These are phyloP conservation scores for Sebastes miniatus DNA, from an alignment of 2,797 vertebrate genomes.

Conservation along the genomic window DNA sequence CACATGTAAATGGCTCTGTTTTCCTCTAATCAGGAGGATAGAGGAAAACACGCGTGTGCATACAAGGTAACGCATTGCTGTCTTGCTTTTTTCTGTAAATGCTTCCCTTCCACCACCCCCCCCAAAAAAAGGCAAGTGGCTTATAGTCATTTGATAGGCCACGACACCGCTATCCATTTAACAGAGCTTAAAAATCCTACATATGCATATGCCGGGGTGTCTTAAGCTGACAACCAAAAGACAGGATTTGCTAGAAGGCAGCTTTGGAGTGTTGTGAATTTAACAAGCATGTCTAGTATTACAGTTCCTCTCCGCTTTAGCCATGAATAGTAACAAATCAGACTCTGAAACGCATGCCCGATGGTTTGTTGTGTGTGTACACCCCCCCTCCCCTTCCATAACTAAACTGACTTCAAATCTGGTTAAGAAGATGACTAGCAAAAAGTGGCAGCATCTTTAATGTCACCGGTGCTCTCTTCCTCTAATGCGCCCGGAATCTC, in stretches of 20 bases:
- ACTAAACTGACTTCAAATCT: slow-evolving; percentile 77
- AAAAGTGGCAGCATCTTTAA: slow-evolving; percentile 60
- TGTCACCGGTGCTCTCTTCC: slow-evolving; percentile 41
- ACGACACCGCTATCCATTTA: slow-evolving; percentile 85
- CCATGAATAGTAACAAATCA: slow-evolving; percentile 85
- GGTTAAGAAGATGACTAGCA: slow-evolving; percentile 76
- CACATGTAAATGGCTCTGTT: slow-evolving; percentile 61
- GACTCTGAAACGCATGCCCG: slow-evolving; percentile 83
- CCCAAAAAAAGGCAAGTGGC: slow-evolving; percentile 70
- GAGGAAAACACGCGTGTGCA: slow-evolving; percentile 33
- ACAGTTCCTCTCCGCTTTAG: slow-evolving; percentile 82
- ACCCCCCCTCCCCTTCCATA: slow-evolving; percentile 25
- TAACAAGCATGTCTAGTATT: slow-evolving; percentile 85
- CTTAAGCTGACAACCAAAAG: slow-evolving; percentile 84
- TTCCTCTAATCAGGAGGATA: slow-evolving; percentile 55
- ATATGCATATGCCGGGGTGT: slow-evolving; percentile 84
- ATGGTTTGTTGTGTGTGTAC: slow-evolving; percentile 75
- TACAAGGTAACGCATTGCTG: slow-evolving; percentile 54
- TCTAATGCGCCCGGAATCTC: slow-evolving; percentile 31
- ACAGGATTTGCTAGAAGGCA: slow-evolving; percentile 82
- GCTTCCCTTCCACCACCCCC: not conserved
- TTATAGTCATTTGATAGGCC: slow-evolving; percentile 82
- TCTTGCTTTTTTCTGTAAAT: slow-evolving; percentile 48
- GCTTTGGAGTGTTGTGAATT: slow-evolving; percentile 85
- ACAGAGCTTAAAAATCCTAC: slow-evolving; percentile 85